Base-by-base conservation (phyloP, 2,888 invertebrate species). In the Plebejus argus region DNA sequence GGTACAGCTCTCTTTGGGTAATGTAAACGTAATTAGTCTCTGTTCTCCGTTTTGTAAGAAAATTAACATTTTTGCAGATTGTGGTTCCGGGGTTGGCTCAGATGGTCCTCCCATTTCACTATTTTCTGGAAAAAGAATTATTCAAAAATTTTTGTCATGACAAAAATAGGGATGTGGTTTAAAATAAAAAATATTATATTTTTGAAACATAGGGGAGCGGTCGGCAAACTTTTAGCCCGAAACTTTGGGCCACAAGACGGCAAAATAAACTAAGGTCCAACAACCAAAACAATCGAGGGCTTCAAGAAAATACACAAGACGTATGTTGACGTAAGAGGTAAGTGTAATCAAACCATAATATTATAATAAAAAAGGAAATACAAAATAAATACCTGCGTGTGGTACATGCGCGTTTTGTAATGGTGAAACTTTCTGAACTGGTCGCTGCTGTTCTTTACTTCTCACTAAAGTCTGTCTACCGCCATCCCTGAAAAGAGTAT, bases 1-100 rank as follows among this genome's bases (percentile, higher is more conserved):
- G 0, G 97, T 97, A 88, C 97, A 97, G 80, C 96, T 96, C 87
- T 97, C 97, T 84, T 96, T 96, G 8, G 97, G 97, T 83, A 97
- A 93, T 78, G 97, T 97, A 86, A 97, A 97, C 12, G 97, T 97
- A 77, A 97, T 97, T 79, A 97, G 93, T 85, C 97, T 95, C 88
- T 97, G 97, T 89, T 97, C 97, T 18, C 97, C 97, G 81, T 96
- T 96, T 83, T 96, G 95, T 77, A 97, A 91, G 81, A 97, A 95
- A 66, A 97, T 97, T 84, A 97, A 93, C 97, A 97, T 97, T 88
- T 97, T 96, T 10, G 97, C 97, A 18, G 96, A 96, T 84, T 96
- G 95, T 1, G 95, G 92, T 82, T 95, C 95, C 28, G 95, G 89
- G 8, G 94, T 89, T 80, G 91, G 91, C 78, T 94, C 90, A 0